Evolutionary conservation across 2,113 vertebrate species (phyloP).

Genomic region (Ptilonorhynchus violaceus): DNA sequence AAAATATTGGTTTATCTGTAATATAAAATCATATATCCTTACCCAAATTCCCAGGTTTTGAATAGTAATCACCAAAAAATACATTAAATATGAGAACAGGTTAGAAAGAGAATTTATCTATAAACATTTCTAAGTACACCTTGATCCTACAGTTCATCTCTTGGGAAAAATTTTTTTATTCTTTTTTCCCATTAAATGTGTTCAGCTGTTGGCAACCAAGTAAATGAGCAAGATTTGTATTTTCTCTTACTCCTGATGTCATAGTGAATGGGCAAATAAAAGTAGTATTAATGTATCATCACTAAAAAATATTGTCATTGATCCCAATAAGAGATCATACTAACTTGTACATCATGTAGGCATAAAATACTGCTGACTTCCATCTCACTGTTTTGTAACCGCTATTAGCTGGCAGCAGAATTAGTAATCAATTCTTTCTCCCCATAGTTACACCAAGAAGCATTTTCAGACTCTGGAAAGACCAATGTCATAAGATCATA

Average conservation of each 20-base stretch:
- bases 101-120: not conserved
- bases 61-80: not conserved
- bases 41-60: not conserved
- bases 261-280: not conserved
- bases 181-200: not conserved
- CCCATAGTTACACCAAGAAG: not conserved
- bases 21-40: not conserved
- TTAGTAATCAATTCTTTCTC: not conserved
- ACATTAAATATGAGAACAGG: not conserved
- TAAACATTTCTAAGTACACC: not conserved
- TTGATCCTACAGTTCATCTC: not conserved
- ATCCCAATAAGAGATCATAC: not conserved
- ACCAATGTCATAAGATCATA: accelerated
- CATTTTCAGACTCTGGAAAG: not conserved
- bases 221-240: not conserved
- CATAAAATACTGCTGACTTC: not conserved
- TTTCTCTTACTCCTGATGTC: not conserved
- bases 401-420: not conserved
- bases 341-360: not conserved
- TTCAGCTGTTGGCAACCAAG: not conserved
- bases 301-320: not conserved
- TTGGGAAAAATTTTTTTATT: not conserved
- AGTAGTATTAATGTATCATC: not conserved
- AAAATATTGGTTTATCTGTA: not conserved
- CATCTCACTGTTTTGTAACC: not conserved